Conservation (phyloP, 2,888 invertebrate genomes). For the Cataglyphis livida region DNA sequence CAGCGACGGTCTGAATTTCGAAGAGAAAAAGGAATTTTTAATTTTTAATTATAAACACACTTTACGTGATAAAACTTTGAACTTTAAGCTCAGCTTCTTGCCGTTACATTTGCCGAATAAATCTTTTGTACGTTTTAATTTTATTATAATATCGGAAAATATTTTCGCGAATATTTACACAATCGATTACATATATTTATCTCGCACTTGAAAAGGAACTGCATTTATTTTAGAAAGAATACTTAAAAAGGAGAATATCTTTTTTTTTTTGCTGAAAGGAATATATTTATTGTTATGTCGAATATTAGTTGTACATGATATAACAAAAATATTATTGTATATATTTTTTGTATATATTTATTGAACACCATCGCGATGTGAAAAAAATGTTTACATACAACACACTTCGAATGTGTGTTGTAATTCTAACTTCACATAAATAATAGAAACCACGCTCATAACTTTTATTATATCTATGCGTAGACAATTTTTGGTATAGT, state of each 20-base stretch:
- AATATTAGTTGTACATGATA: neutral
- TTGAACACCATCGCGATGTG: neutral
- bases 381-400: neutral
- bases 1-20: neutral
- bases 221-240: neutral
- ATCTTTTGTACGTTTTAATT: neutral
- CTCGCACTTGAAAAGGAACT: neutral
- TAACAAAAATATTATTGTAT: neutral
- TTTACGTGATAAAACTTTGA: too few species aligned
- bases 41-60: too few species aligned
- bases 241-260: neutral
- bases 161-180: neutral
- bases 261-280: neutral
- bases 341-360: neutral
- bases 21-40: neutral
- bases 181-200: neutral
- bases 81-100: neutral
- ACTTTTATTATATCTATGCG: neutral
- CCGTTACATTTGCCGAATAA: neutral
- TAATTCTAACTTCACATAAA: neutral
- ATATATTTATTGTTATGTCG: neutral
- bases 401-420: too few species aligned
- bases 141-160: neutral
- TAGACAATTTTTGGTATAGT: neutral
- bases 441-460: neutral